Evolutionary conservation across 2,888 invertebrate species (phyloP).

Genomic region (Poecilobothrus nobilitatus): DNA sequence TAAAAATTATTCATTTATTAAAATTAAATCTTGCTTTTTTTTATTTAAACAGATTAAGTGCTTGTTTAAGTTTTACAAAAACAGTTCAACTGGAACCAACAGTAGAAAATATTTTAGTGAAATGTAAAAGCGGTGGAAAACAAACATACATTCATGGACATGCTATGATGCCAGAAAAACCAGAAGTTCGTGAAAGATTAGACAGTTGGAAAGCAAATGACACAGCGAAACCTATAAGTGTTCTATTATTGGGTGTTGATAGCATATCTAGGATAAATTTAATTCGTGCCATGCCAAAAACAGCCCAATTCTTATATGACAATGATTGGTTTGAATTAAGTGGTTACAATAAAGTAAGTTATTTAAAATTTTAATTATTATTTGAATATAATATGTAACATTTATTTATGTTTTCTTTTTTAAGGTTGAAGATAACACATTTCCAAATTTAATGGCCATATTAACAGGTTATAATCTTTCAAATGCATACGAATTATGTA

Average conservation of each 20-base stretch:
- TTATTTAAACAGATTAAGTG: conserved; percentile 26
- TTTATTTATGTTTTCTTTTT: conserved; percentile 10
- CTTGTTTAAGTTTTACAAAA: conserved; percentile 45
- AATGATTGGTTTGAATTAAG: conserved; percentile 63
- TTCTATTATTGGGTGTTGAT: conserved; percentile 75
- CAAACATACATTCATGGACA: conserved; percentile 46
- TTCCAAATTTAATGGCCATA: conserved; percentile 79
- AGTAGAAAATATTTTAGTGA: conserved; percentile 47
- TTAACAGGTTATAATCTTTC: conserved; percentile 57
- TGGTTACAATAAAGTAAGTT: conserved; percentile 61
- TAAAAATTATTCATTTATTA: too few species aligned
- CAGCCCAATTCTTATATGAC: conserved; percentile 56
- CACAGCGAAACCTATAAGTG: conserved; percentile 47
- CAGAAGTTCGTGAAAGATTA: conserved; percentile 46
- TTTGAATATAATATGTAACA: conserved; percentile 5
- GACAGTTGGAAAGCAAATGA: conserved; percentile 29
- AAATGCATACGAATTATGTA: conserved; percentile 46
- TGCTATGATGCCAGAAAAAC: conserved; percentile 47
- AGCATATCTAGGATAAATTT: conserved; percentile 75
- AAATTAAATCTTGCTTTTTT: background rate
- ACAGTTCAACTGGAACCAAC: conserved; percentile 36
- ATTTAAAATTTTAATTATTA: background rate
- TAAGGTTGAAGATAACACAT: conserved; percentile 79
- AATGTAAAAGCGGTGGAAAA: conserved; percentile 41
- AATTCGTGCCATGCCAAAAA: conserved; percentile 64